Evolutionary conservation across 2,888 invertebrate species (phyloP), one percentile per base, ranked within the genome.

Genomic region (Folsomia manolachei): DNA sequence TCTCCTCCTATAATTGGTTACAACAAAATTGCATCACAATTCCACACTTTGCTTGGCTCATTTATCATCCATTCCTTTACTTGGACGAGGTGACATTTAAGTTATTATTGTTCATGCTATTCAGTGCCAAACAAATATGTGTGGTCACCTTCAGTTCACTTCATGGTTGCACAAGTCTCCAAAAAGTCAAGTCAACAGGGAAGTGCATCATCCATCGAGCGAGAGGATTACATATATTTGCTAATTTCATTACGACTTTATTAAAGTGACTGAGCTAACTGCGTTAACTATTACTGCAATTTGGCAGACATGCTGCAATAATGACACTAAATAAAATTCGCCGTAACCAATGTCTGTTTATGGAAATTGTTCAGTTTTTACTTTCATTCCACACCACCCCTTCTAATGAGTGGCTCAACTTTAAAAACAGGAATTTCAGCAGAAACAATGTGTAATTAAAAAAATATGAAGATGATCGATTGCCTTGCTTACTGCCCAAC

Each of bases 401-500:
- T 56, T 4, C 56, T n/a, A 14, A 56, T 19, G 56, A 14, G 11
- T n/a, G 7, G 7, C 56, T n/a, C 56, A 56, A 4, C 56, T 56
- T 56, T 7, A 21, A 19, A 39, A 39, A 39, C 39, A 56, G 4
- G 56, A 56, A 39, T 39, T 39, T 56, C 19, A 14, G 18, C 21
- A 56, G 19, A 56, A 56, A 56, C 56, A 56, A 56, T 56, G 7
- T 7, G 56, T 19, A 56, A 56, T 56, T 56, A 56, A 56, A 56
- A 21, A 19, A n/a, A 56, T 14, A 56, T 56, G 56, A 56, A 56
- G 56, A 56, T 56, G 56, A 56, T 56, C 56, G 56, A 56, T 56
- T 14, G 56, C 56, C 56, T n/a, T 19, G 56, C 56, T n/a, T n/a
- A 56, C 18, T 19, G n/a, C n/a, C n/a, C n/a, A n/a, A n/a, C n/a